Conservation (phyloP, 2,888 invertebrate species). For the Agrotis exclamationis region DNA sequence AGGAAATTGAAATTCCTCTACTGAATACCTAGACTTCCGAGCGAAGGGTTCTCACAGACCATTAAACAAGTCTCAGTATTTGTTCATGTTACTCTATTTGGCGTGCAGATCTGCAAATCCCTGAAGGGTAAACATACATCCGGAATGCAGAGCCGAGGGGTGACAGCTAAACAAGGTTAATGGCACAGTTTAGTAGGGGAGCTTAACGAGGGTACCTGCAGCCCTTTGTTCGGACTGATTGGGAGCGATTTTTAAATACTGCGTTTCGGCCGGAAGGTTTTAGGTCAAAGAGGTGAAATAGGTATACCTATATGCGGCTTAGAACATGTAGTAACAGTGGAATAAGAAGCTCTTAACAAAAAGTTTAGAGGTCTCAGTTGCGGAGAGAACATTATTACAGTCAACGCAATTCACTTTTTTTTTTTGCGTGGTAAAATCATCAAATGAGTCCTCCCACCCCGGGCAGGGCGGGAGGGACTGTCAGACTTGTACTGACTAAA, state of each 20-base stretch:
- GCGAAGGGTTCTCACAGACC: slow-evolving; percentile 19
- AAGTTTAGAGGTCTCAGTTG: not conserved
- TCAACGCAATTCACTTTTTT: not conserved
- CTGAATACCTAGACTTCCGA: slow-evolving; percentile 24
- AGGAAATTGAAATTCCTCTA: slow-evolving; percentile 5
- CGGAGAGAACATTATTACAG: not conserved
- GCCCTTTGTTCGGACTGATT: slow-evolving; percentile 73
- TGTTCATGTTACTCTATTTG: slow-evolving; percentile 43
- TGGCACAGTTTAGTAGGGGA: slow-evolving; percentile 73
- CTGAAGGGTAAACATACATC: slow-evolving; percentile 61
- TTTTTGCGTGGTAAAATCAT: too few species aligned
- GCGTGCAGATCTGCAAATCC: slow-evolving; percentile 50
- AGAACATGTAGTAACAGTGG: not conserved
- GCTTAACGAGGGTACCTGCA: slow-evolving; percentile 58
- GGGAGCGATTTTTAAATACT: slow-evolving; percentile 66
- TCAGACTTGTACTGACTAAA: too few species aligned
- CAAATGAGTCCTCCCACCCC: too few species aligned
- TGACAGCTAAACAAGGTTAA: slow-evolving; percentile 79
- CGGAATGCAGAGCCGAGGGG: slow-evolving; percentile 64
- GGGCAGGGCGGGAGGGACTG: too few species aligned
- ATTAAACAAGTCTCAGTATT: slow-evolving; percentile 39
- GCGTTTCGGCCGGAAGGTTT: slow-evolving; percentile 36
- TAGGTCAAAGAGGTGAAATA: slow-evolving; percentile 28
- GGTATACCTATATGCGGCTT: not conserved
- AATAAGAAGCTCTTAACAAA: not conserved